These are phyloP conservation scores for Platalea minor DNA, from an alignment of 2,797 vertebrate genomes.

Conservation along the genomic window DNA sequence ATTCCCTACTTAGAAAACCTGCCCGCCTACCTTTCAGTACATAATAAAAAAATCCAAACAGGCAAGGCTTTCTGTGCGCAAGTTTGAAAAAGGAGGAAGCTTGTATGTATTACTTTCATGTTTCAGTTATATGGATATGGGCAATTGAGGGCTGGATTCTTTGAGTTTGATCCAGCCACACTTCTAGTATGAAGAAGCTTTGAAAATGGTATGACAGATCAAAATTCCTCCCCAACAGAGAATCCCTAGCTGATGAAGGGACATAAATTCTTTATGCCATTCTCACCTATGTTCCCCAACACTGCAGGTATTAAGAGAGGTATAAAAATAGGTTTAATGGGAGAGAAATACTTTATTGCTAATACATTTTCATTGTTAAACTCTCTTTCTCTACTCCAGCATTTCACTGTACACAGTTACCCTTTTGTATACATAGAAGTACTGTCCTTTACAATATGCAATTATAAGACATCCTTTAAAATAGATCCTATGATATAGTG, in stretches of 20 bases:
- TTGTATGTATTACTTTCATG: neutral
- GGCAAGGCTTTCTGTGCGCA: neutral
- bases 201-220: neutral
- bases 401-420: neutral
- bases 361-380: neutral
- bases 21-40: fast-evolving
- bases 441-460: neutral
- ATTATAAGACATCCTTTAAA: neutral
- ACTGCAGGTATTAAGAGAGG: neutral
- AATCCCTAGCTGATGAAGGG: neutral
- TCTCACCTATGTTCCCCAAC: neutral
- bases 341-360: neutral
- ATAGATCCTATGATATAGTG: neutral
- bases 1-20: neutral
- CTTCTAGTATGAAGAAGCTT: neutral
- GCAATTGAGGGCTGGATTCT: neutral
- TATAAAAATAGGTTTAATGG: neutral
- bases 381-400: neutral
- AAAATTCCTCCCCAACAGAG: neutral
- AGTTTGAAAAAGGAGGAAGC: neutral
- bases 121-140: neutral
- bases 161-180: neutral
- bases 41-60: neutral
- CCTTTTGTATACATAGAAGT: neutral
- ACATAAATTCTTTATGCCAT: neutral